phyloP scores from a whole-genome alignment of 30 jellyfish, hydroid and myxozoan species.

The Turritopsis dohrnii region DNA sequence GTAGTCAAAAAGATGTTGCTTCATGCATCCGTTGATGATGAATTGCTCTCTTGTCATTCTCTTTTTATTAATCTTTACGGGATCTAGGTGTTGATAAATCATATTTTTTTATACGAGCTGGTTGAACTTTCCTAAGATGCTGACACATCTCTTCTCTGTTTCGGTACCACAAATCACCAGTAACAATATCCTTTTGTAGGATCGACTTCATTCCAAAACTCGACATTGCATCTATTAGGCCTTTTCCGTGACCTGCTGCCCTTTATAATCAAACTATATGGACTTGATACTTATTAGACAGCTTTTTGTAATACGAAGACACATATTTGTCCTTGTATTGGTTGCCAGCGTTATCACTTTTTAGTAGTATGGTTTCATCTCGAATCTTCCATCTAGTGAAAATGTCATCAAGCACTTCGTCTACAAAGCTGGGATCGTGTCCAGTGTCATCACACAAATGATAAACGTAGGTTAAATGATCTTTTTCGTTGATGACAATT shows the following conservation, averaged over 20 bases:
- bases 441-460: conserved; percentile 29
- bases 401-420: conserved; percentile 23
- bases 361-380: conserved; percentile 8
- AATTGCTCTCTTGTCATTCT: conserved; percentile 17
- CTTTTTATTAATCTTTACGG: conserved; percentile 7
- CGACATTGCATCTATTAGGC: no score
- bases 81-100: conserved; percentile 21
- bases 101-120: no score
- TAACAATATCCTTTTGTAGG: background rate
- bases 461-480: background rate
- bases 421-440: conserved; percentile 28
- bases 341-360: conserved; percentile 15
- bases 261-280: background rate
- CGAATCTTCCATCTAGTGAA: conserved; percentile 17
- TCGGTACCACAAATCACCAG: conserved; percentile 23
- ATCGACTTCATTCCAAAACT: conserved; percentile 9
- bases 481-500: background rate
- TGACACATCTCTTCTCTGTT: conserved; percentile 4
- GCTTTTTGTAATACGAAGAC: background rate
- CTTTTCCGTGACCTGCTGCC: no score
- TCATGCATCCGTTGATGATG: background rate
- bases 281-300: background rate
- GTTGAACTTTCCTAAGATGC: conserved; percentile 26
- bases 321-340: conserved; percentile 10
- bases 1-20: background rate